Percentiles rank a stretch among this genome's conserved stretches.
Evolutionary conservation across 2,888 invertebrate species (phyloP).

Genomic region (Perithous albicinctus): DNA sequence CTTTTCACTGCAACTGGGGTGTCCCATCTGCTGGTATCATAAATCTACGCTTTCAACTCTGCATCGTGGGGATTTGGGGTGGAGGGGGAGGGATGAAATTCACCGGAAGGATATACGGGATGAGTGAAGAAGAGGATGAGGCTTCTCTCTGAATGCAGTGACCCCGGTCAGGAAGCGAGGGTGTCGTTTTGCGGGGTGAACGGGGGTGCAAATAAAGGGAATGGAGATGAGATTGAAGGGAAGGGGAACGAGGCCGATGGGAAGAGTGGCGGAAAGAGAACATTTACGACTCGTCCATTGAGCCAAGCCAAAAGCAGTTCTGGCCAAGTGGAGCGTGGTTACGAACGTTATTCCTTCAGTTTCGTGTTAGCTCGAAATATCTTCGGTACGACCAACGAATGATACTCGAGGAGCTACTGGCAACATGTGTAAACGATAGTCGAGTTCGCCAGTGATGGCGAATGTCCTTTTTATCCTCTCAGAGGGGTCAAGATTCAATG

Average conservation of each 20-base stretch:
- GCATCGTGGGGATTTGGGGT: not conserved
- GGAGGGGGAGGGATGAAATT: no score
- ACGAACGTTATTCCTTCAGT: constrained; percentile 40
- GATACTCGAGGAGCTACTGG: not conserved
- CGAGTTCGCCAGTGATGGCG: constrained; percentile 29
- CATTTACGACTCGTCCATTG: constrained; percentile 50
- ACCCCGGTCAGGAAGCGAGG: constrained; percentile 8
- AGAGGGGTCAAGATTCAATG: constrained; percentile 45
- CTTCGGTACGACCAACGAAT: constrained; percentile 4
- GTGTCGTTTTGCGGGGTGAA: constrained; percentile 32
- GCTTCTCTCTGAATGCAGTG: constrained; percentile 18
- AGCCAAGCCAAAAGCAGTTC: constrained; percentile 17
- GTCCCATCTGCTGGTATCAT: not conserved
- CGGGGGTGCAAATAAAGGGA: constrained; percentile 11
- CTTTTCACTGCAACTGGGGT: not conserved
- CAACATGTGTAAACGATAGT: constrained; percentile 42
- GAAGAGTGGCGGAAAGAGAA: not conserved
- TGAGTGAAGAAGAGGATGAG: constrained; percentile 4
- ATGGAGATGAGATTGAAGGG: constrained; percentile 19
- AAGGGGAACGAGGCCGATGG: constrained; percentile 46
- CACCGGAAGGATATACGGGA: constrained; percentile 12
- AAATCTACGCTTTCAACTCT: constrained; percentile 3
- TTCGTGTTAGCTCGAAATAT: constrained; percentile 4
- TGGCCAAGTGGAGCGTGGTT: constrained; percentile 25
- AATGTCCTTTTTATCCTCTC: constrained; percentile 50